Conservation (phyloP, 1,140 invertebrate genomes). For the Orius laevigatus region DNA sequence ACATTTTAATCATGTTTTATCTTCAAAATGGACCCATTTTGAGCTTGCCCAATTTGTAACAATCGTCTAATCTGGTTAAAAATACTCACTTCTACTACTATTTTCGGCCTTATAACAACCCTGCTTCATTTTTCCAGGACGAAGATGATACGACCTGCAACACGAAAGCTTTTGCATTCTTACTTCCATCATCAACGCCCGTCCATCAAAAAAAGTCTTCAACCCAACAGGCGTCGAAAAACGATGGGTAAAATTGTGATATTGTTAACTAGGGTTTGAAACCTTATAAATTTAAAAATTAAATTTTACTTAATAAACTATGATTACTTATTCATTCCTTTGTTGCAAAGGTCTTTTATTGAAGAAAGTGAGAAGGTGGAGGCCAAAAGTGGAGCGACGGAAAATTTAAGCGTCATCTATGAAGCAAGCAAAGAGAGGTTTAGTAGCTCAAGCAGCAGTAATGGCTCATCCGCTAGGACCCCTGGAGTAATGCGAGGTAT, state of each 20-base stretch:
- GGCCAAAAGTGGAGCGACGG: too few relatives aligned
- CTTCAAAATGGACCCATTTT: not conserved
- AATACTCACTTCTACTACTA: not conserved
- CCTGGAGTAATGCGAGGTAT: not conserved
- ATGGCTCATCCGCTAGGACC: not conserved
- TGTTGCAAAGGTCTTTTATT: too few relatives aligned
- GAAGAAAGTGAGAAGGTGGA: too few relatives aligned
- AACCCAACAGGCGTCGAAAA: too few relatives aligned
- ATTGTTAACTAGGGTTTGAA: too few relatives aligned
- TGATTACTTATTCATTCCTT: too few relatives aligned
- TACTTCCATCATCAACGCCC: constrained; percentile 20
- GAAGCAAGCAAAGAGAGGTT: constrained; percentile 20
- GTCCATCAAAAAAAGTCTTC: constrained; percentile 7
- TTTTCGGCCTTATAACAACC: too few relatives aligned
- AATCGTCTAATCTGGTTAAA: not conserved
- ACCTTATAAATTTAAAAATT: too few relatives aligned
- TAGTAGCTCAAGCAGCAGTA: constrained; percentile 13
- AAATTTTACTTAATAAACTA: too few relatives aligned
- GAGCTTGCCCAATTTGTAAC: not conserved
- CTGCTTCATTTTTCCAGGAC: constrained; percentile 10
- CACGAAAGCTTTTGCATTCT: constrained; percentile 20
- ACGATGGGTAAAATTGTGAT: too few relatives aligned
- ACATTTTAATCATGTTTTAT: not conserved
- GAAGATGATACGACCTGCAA: constrained; percentile 19
- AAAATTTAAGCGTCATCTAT: constrained; percentile 19